Base-by-base conservation (phyloP, 2,797 vertebrate genomes). In the Xerus rutilus region DNA sequence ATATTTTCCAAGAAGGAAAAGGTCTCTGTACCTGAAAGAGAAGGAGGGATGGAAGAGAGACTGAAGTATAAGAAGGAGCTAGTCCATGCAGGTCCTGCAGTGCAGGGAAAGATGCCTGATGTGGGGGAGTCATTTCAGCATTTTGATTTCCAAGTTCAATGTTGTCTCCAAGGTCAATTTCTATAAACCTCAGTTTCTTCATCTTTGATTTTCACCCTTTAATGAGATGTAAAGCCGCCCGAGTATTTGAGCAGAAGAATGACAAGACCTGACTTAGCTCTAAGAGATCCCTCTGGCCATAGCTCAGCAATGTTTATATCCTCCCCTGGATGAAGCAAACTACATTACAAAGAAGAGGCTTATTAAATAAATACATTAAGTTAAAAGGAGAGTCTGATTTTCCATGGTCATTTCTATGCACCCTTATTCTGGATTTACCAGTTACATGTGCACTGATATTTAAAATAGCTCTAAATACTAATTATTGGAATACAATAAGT, bases 381-480 rank as follows among this genome's bases (percentile, higher is more conserved):
- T 52, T 73, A 73, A 94, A 89, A 64, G 28, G 18, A 45, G 81
- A 84, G 47, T 69, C 32, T 59, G 30, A 91, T 87, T 83, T 84
- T 84, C 20, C 11, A 43, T 12, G 62, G 43, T 65, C 17, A 65
- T 93, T 85, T 91, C 25, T 70, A 32, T 64, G 12, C 3, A 72
- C 2, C 7, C 12, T 90, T 59, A 77, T 79, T 67, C 43, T 59
- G 77, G 47, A 70, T 85, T 76, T 87, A 32, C 12, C 30, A 72
- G 47, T 6, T n/a, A 52, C 14, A 65, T 84, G 18, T 49, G 25
- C 20, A 69, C 8, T 28, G 43, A 43, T 45, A 72, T 67, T 89
- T 74, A 84, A 83, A 90, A 79, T 57, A 7, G 4, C 30, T 25
- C 25, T 35, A 85, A 86, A 67, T 43, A 81, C 21, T 79, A 84